A percentile compares a stretch with the other conserved stretches of the same genome.
phyloP scores from a whole-genome alignment of 2,888 invertebrate genomes.

The Acutogordius australiensis region DNA sequence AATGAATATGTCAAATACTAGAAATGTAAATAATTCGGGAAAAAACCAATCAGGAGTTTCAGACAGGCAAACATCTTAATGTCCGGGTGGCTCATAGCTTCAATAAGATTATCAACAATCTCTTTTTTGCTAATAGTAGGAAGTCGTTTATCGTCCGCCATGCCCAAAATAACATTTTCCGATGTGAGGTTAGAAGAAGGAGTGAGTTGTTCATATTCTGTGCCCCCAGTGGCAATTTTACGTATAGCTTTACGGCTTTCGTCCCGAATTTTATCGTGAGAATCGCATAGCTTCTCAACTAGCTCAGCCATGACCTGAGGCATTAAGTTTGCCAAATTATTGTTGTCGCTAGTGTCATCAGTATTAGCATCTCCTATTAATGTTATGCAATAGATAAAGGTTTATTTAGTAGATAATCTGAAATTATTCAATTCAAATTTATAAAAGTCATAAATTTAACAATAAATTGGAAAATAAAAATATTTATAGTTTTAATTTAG shows the following conservation, averaged over 20 bases:
- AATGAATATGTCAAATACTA: no score
- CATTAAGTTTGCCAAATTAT: constrained; percentile 28
- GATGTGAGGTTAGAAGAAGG: no score
- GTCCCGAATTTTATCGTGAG: constrained; percentile 78
- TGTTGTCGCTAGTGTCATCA: no score
- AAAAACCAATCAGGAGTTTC: constrained; percentile 33
- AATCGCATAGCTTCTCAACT: constrained; percentile 79
- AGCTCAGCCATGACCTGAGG: constrained; percentile 91
- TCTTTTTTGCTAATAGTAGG: constrained; percentile 84
- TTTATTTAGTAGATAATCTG: no score
- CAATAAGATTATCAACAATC: constrained; percentile 34
- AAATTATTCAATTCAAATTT: no score
- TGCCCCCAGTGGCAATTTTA: background rate
- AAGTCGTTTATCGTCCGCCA: constrained; percentile 76
- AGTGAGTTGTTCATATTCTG: background rate
- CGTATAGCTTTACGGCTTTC: constrained; percentile 33
- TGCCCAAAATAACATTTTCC: no score
- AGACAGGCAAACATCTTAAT: constrained; percentile 67
- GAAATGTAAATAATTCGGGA: no score
- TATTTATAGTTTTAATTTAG: no score
- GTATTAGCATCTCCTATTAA: no score
- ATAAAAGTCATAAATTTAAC: no score
- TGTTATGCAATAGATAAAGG: no score
- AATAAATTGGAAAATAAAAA: no score
- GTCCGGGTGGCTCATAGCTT: constrained; percentile 77